phyloP scores from a whole-genome alignment of 2,888 invertebrate species.

The Sialis fuliginosa region DNA sequence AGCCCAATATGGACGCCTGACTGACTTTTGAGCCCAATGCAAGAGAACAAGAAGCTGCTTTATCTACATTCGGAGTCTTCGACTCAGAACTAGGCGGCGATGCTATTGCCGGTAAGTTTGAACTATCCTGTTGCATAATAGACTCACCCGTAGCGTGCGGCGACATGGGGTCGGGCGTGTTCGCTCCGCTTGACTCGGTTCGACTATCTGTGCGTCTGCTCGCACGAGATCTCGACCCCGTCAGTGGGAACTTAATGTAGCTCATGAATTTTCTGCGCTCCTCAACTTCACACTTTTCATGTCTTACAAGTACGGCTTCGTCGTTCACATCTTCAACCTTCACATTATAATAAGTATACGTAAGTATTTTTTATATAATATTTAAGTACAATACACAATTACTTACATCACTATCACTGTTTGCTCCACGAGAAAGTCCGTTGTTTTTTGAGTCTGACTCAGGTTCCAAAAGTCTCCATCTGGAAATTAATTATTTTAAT shows the following conservation, averaged over 20 bases:
- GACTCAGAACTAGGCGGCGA: slow-evolving; percentile 33
- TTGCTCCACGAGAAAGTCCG: slow-evolving; percentile 32
- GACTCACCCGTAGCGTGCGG: slow-evolving; percentile 50
- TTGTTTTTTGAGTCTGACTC: slow-evolving; percentile 28
- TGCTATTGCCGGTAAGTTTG: slow-evolving; percentile 14
- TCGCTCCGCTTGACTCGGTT: slow-evolving; percentile 51
- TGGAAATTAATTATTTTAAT: slow-evolving; percentile 19
- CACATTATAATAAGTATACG: slow-evolving; percentile 4
- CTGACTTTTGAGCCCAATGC: slow-evolving; percentile 8
- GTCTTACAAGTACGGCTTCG: slow-evolving; percentile 48
- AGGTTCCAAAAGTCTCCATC: slow-evolving; percentile 55
- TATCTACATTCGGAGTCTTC: slow-evolving; percentile 22
- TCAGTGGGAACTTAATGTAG: slow-evolving; percentile 28
- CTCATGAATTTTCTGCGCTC: slow-evolving; percentile 62
- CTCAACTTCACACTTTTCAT: slow-evolving; percentile 58
- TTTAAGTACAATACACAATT: background rate
- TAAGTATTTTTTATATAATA: background rate
- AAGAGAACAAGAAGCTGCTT: slow-evolving; percentile 15
- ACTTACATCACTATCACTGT: slow-evolving; percentile 35
- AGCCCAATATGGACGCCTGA: slow-evolving; percentile 14
- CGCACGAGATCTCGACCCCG: slow-evolving; percentile 32
- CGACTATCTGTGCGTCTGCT: slow-evolving; percentile 48
- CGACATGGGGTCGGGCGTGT: slow-evolving; percentile 55
- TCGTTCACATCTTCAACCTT: slow-evolving; percentile 67
- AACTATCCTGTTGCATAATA: slow-evolving; percentile 36